These are phyloP conservation scores for Nymphicus hollandicus DNA, from an alignment of 2,113 vertebrate genomes.

Conservation along the genomic window DNA sequence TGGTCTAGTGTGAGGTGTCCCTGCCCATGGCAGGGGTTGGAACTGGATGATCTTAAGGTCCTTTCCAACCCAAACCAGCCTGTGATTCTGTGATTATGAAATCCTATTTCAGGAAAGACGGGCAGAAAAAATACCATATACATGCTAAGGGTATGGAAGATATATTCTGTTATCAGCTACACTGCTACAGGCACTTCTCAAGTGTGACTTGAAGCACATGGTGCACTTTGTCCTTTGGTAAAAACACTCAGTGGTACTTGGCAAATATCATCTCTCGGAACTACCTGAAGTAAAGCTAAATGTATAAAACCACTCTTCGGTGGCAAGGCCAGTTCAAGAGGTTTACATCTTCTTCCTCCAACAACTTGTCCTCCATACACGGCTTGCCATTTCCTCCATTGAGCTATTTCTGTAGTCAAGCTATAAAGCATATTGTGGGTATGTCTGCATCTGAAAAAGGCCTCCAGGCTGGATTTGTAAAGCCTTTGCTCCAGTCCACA, in stretches of 20 bases:
- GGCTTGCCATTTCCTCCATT: neutral
- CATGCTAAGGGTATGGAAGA: neutral
- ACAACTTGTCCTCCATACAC: neutral
- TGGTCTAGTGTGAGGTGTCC: neutral
- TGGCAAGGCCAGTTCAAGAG: neutral
- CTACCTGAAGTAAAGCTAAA: neutral
- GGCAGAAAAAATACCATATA: neutral
- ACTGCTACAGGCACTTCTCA: neutral
- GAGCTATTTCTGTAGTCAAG: neutral
- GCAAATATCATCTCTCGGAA: neutral
- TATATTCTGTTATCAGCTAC: neutral
- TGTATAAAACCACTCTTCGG: neutral
- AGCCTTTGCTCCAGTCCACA: neutral
- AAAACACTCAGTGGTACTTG: neutral
- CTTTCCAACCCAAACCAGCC: neutral
- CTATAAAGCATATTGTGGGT: neutral
- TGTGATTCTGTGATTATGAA: neutral
- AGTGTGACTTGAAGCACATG: rapidly evolving
- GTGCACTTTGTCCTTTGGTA: neutral
- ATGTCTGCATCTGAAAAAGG: neutral
- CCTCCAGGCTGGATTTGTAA: neutral
- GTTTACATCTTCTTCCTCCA: neutral
- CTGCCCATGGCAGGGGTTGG: neutral
- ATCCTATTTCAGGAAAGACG: neutral
- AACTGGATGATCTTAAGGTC: neutral